Evolutionary conservation across 2,797 vertebrate genomes (phyloP), one percentile per base, ranked within the genome.

Genomic region (Sphaeramia orbicularis): DNA sequence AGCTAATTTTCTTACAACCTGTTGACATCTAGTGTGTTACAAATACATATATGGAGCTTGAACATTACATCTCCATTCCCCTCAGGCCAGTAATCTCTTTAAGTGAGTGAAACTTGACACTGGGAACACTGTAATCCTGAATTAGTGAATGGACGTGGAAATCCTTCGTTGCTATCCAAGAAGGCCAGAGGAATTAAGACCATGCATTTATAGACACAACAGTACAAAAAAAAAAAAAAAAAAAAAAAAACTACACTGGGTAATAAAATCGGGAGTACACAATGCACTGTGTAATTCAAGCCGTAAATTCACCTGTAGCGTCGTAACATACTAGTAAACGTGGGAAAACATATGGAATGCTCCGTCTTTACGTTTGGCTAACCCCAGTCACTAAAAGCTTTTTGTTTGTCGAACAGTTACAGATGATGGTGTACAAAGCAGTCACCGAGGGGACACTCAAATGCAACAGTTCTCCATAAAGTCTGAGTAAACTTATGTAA

Each of bases 61-160:
- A 6, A 15, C 30, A 38, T 37, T n/a, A 12, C 32, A 10, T 4
- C 12, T 60, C 8, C 7, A 45, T 18, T 40, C 45, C 16, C 55
- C 60, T 42, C 15, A 63, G 21, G 0, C 1, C 19, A 27, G 9
- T 65, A 56, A 80, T 74, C 51, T 45, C 57, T 19, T 58, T 24
- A 62, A 62, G 37, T 47, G 53, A 73, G 44, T 68, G 60, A 72
- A 87, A 77, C 13, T 9, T 27, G 56, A 82, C 74, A 78, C 72
- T 10, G 14, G 18, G 43, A 65, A 48, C 40, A 18, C 30, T 57
- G 48, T 80, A 80, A 88, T 81, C 64, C 53, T 52, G 57, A 85
- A 50, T 72, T 42, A 76, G 16, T 15, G 52, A 71, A 50, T 68
- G 18, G 41, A 74, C 74, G 70, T 66, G 70, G 32, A 47, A 78